Evolutionary conservation across 2,113 vertebrate genomes (phyloP).

Genomic region (Microtus pennsylvanicus): DNA sequence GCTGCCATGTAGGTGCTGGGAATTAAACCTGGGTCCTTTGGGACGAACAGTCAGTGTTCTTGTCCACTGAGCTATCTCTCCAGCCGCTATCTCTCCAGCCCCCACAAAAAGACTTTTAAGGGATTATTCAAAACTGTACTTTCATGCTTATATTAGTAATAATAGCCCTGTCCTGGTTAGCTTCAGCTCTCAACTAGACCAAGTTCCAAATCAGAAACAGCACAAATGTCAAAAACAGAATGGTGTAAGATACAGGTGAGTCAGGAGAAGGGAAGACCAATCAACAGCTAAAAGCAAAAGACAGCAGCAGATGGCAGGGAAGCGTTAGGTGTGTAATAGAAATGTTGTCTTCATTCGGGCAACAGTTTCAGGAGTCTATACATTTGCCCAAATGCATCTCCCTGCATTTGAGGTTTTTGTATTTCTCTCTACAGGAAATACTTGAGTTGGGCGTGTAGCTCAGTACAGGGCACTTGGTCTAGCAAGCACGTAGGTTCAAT

Average conservation of each 20-base stretch:
- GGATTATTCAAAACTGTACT: not conserved
- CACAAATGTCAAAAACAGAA: not conserved
- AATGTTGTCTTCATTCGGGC: not conserved
- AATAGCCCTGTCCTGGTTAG: not conserved
- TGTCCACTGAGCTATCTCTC: no score
- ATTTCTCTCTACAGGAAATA: slow-evolving; percentile 37
- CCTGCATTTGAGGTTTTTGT: not conserved
- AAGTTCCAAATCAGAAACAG: not conserved
- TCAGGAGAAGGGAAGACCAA: not conserved
- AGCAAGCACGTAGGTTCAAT: not conserved
- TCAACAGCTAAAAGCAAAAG: not conserved
- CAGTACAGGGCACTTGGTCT: not conserved
- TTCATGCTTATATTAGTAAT: not conserved
- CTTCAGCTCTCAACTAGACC: not conserved
- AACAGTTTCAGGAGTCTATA: no score
- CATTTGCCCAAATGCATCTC: not conserved
- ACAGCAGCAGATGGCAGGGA: not conserved
- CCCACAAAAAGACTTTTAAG: not conserved
- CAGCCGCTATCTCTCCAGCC: no score
- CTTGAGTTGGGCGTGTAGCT: not conserved
- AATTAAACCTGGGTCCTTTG: no score
- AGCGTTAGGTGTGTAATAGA: not conserved
- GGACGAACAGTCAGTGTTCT: no score
- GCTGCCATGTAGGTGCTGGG: no score
- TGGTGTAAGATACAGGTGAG: not conserved